Percentiles rank a stretch among this genome's conserved stretches.
Evolutionary conservation across 1,140 invertebrate species (phyloP).

Genomic region (Holotrichia oblita): DNA sequence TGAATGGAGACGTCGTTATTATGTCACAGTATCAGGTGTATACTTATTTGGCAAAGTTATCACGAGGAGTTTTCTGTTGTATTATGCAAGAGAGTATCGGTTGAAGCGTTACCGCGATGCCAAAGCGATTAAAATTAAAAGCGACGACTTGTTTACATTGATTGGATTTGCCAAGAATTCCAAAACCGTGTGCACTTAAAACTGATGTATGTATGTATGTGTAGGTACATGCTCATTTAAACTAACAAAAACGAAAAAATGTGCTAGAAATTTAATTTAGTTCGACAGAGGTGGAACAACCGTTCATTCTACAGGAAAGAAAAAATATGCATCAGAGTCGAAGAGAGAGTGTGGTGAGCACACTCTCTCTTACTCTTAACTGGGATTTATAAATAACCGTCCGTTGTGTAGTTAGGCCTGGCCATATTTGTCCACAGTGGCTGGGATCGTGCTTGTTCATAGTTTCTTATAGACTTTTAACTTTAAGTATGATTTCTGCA

Average conservation of each 20-base stretch:
- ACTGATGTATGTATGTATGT: too few relatives aligned
- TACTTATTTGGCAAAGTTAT: neutral
- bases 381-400: constrained; percentile 54
- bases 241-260: too few relatives aligned
- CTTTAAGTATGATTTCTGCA: too few relatives aligned
- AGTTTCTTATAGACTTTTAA: neutral
- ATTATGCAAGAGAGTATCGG: too few relatives aligned
- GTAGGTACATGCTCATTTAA: too few relatives aligned
- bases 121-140: neutral
- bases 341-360: too few relatives aligned
- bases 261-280: too few relatives aligned
- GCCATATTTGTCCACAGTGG: constrained; percentile 59
- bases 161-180: neutral
- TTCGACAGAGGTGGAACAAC: neutral
- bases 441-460: constrained; percentile 41
- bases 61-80: too few relatives aligned
- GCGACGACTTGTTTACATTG: neutral
- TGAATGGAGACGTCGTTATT: too few relatives aligned
- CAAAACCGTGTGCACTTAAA: neutral
- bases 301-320: neutral
- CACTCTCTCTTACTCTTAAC: neutral
- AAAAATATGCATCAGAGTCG: too few relatives aligned
- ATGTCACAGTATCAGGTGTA: neutral
- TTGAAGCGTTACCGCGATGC: neutral
- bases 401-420: constrained; percentile 41